These are phyloP conservation scores for Piprites chloris DNA, from an alignment of 2,113 vertebrate genomes.

Conservation along the genomic window DNA sequence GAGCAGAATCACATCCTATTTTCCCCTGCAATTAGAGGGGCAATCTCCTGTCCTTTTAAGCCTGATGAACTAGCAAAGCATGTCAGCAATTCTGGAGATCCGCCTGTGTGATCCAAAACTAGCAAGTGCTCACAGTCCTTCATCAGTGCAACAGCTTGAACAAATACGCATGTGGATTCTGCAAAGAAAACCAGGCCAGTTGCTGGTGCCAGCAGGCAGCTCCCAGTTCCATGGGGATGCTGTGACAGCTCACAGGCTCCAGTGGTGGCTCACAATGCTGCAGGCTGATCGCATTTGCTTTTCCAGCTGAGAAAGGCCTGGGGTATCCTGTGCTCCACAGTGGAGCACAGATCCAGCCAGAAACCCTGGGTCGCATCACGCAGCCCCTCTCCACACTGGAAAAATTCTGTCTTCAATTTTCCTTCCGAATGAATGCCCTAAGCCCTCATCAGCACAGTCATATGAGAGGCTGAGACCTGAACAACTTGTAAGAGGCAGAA, in stretches of 20 bases:
- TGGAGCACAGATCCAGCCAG: background rate
- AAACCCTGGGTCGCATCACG: background rate
- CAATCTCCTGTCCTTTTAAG: background rate
- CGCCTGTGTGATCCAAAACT: background rate
- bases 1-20: background rate
- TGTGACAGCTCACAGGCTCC: background rate
- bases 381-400: background rate
- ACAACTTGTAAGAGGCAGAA: background rate
- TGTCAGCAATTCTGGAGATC: background rate
- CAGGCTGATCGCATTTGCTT: background rate
- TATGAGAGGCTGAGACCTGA: background rate
- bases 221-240: background rate
- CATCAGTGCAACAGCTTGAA: background rate
- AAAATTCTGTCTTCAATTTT: constrained; percentile 11
- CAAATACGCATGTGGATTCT: background rate
- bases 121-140: background rate
- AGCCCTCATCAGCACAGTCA: background rate
- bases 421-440: background rate
- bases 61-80: background rate
- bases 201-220: constrained; percentile 13
- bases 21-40: background rate
- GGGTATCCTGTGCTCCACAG: background rate
- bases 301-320: background rate
- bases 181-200: background rate
- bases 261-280: background rate